These are phyloP conservation scores for Condylura cristata DNA, from an alignment of 2,113 vertebrate genomes.

Conservation along the genomic window DNA sequence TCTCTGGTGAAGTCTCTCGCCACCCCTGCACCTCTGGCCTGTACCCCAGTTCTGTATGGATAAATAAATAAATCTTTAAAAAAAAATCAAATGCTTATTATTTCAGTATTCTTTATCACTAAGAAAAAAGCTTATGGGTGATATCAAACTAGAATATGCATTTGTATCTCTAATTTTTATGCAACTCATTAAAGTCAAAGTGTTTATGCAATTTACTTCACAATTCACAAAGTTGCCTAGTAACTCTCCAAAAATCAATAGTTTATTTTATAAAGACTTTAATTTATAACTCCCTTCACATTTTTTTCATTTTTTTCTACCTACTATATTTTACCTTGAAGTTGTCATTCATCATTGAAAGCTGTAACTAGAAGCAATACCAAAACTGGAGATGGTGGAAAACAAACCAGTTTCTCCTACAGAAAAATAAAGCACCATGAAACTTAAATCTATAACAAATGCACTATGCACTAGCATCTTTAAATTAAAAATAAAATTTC, in stretches of 20 bases:
- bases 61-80: no score
- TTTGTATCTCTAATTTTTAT: neutral
- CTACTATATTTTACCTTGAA: conserved; percentile 27
- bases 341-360: conserved; percentile 39
- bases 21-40: no score
- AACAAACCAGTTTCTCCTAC: neutral
- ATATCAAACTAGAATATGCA: neutral
- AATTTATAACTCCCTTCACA: conserved; percentile 19
- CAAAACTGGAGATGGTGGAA: neutral
- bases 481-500: neutral
- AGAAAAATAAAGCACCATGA: neutral
- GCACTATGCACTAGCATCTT: neutral
- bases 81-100: conserved; percentile 29
- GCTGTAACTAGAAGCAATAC: neutral
- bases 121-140: conserved; percentile 20
- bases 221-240: conserved; percentile 44
- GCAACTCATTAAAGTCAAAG: conserved; percentile 45
- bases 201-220: conserved; percentile 35
- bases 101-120: conserved; percentile 20
- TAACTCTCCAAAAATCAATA: conserved; percentile 16
- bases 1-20: no score
- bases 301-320: neutral
- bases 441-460: neutral
- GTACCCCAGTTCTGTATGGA: no score
- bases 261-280: conserved; percentile 31